Evolutionary conservation across 1,140 invertebrate species (phyloP).

Genomic region (Nylanderia fulva): DNA sequence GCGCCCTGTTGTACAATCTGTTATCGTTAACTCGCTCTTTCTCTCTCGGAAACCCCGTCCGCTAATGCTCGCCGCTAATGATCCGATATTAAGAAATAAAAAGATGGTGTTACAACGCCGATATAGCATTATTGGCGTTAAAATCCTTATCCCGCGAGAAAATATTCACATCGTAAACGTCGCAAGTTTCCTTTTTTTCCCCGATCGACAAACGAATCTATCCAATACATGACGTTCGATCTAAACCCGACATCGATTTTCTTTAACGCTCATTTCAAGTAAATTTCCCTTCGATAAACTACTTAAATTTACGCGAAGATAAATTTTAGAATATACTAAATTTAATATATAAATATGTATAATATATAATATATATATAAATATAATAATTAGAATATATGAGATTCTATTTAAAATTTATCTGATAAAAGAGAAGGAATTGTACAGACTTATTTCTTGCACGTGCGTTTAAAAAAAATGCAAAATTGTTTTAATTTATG

Average conservation of each 20-base stretch:
- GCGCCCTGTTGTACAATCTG: slow-evolving; percentile 49
- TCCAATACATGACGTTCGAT: no score
- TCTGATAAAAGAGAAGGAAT: background rate
- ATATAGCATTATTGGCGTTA: slow-evolving; percentile 3
- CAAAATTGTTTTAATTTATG: background rate
- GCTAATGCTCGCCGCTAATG: slow-evolving; percentile 54
- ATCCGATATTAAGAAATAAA: slow-evolving; percentile 55
- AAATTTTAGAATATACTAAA: no score
- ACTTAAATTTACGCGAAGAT: no score
- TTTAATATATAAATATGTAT: no score
- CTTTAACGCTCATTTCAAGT: no score
- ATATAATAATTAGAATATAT: no score
- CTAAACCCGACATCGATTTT: no score
- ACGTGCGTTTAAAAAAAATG: background rate
- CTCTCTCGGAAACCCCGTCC: slow-evolving; percentile 22
- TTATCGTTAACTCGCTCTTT: slow-evolving; percentile 54
- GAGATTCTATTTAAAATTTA: background rate
- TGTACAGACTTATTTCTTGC: background rate
- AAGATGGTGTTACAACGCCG: slow-evolving; percentile 5
- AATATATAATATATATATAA: no score
- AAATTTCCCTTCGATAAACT: no score
- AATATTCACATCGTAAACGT: background rate
- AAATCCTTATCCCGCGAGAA: background rate
- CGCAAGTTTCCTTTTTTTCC: background rate
- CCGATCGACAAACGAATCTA: no score